phyloP scores from a whole-genome alignment of 2,888 invertebrate genomes.

The Trissolcus japonicus region DNA sequence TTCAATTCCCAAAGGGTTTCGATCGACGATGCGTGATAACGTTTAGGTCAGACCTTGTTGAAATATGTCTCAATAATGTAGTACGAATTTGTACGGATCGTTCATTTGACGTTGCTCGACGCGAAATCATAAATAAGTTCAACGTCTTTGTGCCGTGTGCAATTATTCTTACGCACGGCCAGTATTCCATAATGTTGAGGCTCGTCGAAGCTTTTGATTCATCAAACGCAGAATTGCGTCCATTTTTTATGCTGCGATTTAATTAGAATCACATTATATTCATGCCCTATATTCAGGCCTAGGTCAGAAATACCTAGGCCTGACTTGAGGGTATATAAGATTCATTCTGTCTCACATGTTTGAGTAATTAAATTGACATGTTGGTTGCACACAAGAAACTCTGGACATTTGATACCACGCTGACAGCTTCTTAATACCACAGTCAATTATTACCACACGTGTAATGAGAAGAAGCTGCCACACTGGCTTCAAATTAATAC shows the following conservation, averaged over 20 bases:
- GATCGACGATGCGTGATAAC: slow-evolving; percentile 57
- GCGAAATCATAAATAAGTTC: slow-evolving; percentile 41
- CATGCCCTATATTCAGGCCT: slow-evolving; percentile 7
- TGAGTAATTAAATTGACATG: too few species aligned
- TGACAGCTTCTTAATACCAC: too few species aligned
- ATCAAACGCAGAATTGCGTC: slow-evolving; percentile 4
- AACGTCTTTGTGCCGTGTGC: slow-evolving; percentile 25
- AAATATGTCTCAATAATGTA: slow-evolving; percentile 56
- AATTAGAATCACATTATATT: slow-evolving; percentile 28
- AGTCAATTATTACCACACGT: too few species aligned
- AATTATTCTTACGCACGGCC: slow-evolving; percentile 40
- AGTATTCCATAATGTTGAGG: slow-evolving; percentile 31
- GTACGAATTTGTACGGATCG: slow-evolving; percentile 55
- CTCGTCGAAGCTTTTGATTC: neutral
- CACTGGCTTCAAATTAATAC: too few species aligned
- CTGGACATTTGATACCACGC: too few species aligned
- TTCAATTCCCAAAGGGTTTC: slow-evolving; percentile 61
- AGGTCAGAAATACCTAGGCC: too few species aligned
- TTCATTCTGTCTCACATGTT: too few species aligned
- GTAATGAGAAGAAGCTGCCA: too few species aligned
- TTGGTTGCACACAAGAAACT: too few species aligned
- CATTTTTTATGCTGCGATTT: slow-evolving; percentile 11
- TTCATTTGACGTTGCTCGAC: slow-evolving; percentile 42
- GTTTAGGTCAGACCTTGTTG: slow-evolving; percentile 58
- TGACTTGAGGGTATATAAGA: too few species aligned